A percentile compares a stretch with the other conserved stretches of the same genome.
phyloP scores from a whole-genome alignment of 1,140 invertebrate genomes.

The Mizuhopecten yessoensis region DNA sequence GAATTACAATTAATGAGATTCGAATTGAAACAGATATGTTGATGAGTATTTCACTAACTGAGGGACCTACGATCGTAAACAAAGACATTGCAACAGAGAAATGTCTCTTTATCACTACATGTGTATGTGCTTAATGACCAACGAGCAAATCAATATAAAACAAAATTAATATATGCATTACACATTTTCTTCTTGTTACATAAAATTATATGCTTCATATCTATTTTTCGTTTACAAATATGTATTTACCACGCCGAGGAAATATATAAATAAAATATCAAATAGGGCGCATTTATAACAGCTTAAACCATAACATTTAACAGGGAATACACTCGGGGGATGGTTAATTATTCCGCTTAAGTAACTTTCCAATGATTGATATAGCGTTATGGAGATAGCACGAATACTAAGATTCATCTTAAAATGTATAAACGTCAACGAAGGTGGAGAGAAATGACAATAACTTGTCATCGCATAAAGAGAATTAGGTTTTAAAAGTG shows the following conservation, averaged over 20 bases:
- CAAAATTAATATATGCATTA: no score
- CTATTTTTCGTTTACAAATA: no score
- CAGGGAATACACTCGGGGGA: not conserved
- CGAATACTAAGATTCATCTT: not conserved
- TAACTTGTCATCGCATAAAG: not conserved
- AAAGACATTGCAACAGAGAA: no score
- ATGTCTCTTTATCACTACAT: no score
- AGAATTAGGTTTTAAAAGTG: not conserved
- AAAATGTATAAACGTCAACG: not conserved
- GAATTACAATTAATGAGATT: not conserved
- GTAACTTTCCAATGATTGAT: not conserved
- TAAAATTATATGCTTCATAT: no score
- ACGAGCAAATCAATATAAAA: no score
- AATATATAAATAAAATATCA: no score
- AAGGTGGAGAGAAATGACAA: not conserved
- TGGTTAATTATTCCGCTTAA: not conserved
- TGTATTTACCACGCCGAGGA: no score
- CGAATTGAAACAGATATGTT: slow-evolving; percentile 7
- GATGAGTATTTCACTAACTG: not conserved
- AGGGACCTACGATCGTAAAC: not conserved
- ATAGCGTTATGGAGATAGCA: not conserved
- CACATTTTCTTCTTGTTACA: no score
- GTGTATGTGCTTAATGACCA: no score
- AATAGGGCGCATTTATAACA: no score
- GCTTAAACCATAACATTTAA: not conserved